These are phyloP conservation scores for Thereuonema tuberculata DNA, from an alignment of 1,140 invertebrate genomes.

Conservation along the genomic window DNA sequence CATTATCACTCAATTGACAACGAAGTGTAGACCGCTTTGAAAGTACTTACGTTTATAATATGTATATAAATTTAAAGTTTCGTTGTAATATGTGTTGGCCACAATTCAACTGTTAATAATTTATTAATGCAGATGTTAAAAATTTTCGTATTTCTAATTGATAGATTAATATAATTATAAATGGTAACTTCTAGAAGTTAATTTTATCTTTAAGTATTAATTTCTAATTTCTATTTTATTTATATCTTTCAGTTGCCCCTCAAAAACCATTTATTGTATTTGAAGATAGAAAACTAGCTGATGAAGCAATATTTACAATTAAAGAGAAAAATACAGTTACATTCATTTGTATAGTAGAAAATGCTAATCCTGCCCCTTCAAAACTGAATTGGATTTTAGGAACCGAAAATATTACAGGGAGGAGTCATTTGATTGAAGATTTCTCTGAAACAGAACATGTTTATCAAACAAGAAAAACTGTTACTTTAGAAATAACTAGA, in stretches of 20 bases:
- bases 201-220: too few relatives aligned
- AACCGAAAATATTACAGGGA: constrained; percentile 19
- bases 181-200: too few relatives aligned
- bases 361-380: constrained; percentile 56
- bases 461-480: constrained; percentile 47
- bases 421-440: constrained; percentile 21
- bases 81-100: too few relatives aligned
- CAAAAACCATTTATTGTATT: constrained; percentile 21
- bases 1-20: too few relatives aligned
- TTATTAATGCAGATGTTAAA: too few relatives aligned
- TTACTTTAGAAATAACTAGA: constrained; percentile 48
- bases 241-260: constrained; percentile 19
- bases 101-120: too few relatives aligned
- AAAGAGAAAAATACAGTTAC: constrained; percentile 36
- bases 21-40: too few relatives aligned
- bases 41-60: too few relatives aligned
- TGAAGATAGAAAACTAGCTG: constrained; percentile 20
- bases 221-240: too few relatives aligned
- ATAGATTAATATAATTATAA: too few relatives aligned
- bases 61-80: too few relatives aligned
- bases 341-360: constrained; percentile 65
- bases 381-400: constrained; percentile 31
- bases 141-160: too few relatives aligned
- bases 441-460: constrained; percentile 25
- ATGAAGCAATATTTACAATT: constrained; percentile 22